Base-by-base conservation (phyloP, 2,113 vertebrate species). In the Oriolus oriolus region DNA sequence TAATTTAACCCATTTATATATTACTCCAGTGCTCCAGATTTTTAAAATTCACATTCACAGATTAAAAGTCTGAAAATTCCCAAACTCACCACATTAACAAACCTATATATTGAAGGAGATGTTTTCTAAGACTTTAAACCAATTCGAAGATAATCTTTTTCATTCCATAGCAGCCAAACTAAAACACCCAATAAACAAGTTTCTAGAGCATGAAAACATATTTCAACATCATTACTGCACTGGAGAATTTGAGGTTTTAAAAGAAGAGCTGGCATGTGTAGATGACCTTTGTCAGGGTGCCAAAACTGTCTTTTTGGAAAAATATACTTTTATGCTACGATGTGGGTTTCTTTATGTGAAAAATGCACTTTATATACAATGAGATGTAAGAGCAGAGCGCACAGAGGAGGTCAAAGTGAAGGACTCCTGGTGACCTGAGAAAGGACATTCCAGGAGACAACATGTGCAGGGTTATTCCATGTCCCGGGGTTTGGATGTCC, bases 251-350 rank as follows among this genome's bases (percentile, higher is more conserved):
- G 27, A 60, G 24, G 16, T 37, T 94, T 85, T 77, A 50, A 69
- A 83, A 65, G 60, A 84, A 20, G 7, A 79, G 37, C 70, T 65
- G 28, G 41, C 13, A 14, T 9, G n/a, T 13, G 10, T 11, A 65
- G 87, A 9, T 70, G 78, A 93, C 92, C 94, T 93, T 80, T 90
- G 65, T 66, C 93, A 77, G 39, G 13, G 57, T 79, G 57, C 33
- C 82, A 91, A 84, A 97, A 95, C 77, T 6, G 13, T 83, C 77
- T 80, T 87, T 82, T 41, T 66, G 37, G 73, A 49, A 94, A 92
- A 92, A 53, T 8, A 52, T 1, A 22, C 49, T 94, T 87, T 91
- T 5, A 65, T 83, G 50, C 82, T 83, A 61, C 18, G 12, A 84
- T 1, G 0, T 12, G 52, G 17, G 14, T 60, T 92, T 87, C 86